Base-by-base conservation (phyloP, 2,113 vertebrate genomes). In the Ochotona curzoniae region DNA sequence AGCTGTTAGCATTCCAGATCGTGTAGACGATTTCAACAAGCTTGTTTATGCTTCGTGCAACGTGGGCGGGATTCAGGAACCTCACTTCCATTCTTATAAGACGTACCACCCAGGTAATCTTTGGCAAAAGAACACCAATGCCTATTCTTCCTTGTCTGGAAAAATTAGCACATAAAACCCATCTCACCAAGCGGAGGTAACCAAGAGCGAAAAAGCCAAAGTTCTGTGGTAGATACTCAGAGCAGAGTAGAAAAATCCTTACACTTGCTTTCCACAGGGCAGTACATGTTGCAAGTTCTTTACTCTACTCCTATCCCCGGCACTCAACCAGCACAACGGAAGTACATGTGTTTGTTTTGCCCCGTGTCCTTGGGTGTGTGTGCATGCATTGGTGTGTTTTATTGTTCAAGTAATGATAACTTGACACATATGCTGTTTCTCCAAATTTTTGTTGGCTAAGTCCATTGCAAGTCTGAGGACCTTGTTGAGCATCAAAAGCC, bases 1-100 rank as follows among this genome's bases (percentile, higher is more conserved):
- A 75, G 91, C 95, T 96, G 96, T 96, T 82, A 96, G 95, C 93
- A 88, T 96, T 96, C 90, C 83, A 71, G 75, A 67, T 91, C 87
- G 78, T 32, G 11, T 28, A 51, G 67, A 91, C 10, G 9, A 67
- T 92, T 96, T 81, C 86, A 88, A 87, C 94, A 91, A 80, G 76
- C n/a, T 64, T 94, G 93, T 93, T 95, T 95, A 91, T 94, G 87
- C 94, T 96, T 90, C 4, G 0, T 60, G 84, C 96, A 80, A 67
- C 9, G 44, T 96, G 95, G 95, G 95, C 7, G 51, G 86, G 86
- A 96, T 91, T 87, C 38, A 38, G 49, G 28, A 23, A 35, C 89
- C 61, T 86, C 47, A 61, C 51, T 91, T 67, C 49, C 38, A 81
- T 91, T 89, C 80, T 89, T 84, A 64, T 23, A 69, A 35, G 63